Conservation (phyloP, 2,888 invertebrate species). For the Meloe dianella region DNA sequence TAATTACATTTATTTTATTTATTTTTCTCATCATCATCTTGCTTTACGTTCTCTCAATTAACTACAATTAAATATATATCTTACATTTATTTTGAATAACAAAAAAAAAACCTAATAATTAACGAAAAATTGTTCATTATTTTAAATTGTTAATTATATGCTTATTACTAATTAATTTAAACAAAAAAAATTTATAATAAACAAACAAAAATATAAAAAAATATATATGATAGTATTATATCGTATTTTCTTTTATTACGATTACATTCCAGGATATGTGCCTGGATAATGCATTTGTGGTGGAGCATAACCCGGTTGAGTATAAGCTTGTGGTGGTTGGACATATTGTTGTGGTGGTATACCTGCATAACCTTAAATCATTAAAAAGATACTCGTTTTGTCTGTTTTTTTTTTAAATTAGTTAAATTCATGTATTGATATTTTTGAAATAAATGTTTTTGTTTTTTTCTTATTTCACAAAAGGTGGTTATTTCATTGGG, state of each 20-base stretch:
- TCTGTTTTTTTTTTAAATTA: background rate
- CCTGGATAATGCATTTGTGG: conserved; percentile 67
- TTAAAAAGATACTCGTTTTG: background rate
- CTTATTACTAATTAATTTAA: background rate
- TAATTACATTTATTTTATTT: background rate
- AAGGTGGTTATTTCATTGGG: no score
- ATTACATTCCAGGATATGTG: conserved; percentile 67
- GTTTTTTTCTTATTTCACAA: no score
- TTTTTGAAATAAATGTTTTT: background rate
- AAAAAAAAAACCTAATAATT: no score
- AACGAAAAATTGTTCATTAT: background rate
- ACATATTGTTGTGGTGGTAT: conserved; percentile 57
- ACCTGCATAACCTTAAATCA: conserved; percentile 44
- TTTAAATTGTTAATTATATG: background rate
- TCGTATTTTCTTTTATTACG: background rate
- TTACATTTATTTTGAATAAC: background rate
- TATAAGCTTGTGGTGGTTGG: conserved; percentile 65
- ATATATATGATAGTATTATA: background rate
- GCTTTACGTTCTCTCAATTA: background rate
- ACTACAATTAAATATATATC: background rate
- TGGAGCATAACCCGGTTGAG: conserved; percentile 61
- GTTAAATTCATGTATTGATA: no score
- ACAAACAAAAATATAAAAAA: no score
- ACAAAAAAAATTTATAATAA: no score
- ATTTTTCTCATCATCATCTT: background rate